phyloP scores from a whole-genome alignment of 2,888 invertebrate genomes.

The Subacronicta megacephala region DNA sequence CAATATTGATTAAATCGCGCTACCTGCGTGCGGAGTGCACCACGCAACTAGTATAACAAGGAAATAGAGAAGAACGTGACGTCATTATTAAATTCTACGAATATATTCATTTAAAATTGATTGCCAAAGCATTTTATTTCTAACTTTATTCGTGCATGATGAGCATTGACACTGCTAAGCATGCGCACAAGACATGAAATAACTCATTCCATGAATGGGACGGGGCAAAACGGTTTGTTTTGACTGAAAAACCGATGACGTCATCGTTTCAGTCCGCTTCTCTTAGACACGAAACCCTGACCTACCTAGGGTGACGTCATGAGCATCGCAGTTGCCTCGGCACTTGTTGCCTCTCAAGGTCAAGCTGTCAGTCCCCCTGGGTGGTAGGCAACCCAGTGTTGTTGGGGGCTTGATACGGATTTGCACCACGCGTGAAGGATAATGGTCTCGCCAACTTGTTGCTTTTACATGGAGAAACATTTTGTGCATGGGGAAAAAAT shows the following conservation, averaged over 20 bases:
- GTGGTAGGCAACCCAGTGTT: conserved; percentile 3
- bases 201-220: conserved; percentile 19
- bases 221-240: conserved; percentile 18
- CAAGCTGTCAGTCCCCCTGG: conserved; percentile 17
- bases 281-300: conserved; percentile 20
- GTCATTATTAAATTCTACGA: neutral
- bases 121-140: neutral
- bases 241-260: conserved; percentile 38
- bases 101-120: neutral
- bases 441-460: conserved; percentile 19
- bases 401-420: conserved; percentile 18
- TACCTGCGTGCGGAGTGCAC: conserved; percentile 5
- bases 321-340: conserved; percentile 1
- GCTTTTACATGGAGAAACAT: neutral
- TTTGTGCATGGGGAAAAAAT: neutral
- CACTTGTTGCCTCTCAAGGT: conserved; percentile 36
- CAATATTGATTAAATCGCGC: neutral
- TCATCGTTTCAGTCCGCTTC: conserved; percentile 20
- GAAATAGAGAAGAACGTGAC: neutral
- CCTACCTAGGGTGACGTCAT: conserved; percentile 39
- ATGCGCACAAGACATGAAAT: conserved; percentile 14
- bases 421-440: conserved; percentile 2
- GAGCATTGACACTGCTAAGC: conserved; percentile 10
- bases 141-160: neutral
- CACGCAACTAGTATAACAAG: conserved; percentile 2